Evolutionary conservation across 2,888 invertebrate species (phyloP).

Genomic region (Ormyrus pomaceus): DNA sequence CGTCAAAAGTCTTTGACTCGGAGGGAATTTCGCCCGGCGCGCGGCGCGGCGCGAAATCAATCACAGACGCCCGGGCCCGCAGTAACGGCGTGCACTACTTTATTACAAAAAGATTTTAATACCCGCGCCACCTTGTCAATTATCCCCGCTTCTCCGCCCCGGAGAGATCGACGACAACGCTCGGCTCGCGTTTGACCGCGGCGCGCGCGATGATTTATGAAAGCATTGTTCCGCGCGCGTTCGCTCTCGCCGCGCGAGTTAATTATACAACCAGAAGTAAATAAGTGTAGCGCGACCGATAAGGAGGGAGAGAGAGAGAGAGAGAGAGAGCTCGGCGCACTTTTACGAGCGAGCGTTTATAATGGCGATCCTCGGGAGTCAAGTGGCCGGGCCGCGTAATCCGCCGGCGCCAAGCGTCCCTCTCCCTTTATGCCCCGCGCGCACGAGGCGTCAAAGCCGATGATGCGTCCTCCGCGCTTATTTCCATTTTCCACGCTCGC

Average conservation of each 20-base stretch:
- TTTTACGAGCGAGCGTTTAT: slow-evolving; percentile 28
- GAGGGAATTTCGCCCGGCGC: neutral
- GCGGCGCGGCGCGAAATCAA: slow-evolving; percentile 42
- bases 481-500: neutral
- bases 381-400: slow-evolving; percentile 41
- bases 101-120: slow-evolving; percentile 54
- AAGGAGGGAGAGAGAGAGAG: slow-evolving; percentile 9
- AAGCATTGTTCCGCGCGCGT: slow-evolving; percentile 42
- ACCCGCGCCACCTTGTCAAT: slow-evolving; percentile 51
- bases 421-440: slow-evolving; percentile 1
- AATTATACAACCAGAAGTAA: slow-evolving; percentile 47
- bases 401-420: slow-evolving; percentile 32
- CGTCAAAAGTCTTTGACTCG: no score
- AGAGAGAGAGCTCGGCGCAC: slow-evolving; percentile 1
- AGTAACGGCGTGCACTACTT: slow-evolving; percentile 43
- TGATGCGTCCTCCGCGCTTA: neutral
- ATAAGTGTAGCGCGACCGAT: slow-evolving; percentile 3
- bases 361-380: slow-evolving; percentile 26
- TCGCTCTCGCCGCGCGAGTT: slow-evolving; percentile 15
- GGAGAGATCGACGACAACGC: slow-evolving; percentile 20
- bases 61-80: slow-evolving; percentile 14
- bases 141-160: neutral
- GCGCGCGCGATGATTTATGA: slow-evolving; percentile 52
- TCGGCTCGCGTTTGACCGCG: slow-evolving; percentile 33
- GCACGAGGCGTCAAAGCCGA: slow-evolving; percentile 37